phyloP scores from a whole-genome alignment of 2,888 invertebrate genomes.

The Rhaphigaster nebulosa region DNA sequence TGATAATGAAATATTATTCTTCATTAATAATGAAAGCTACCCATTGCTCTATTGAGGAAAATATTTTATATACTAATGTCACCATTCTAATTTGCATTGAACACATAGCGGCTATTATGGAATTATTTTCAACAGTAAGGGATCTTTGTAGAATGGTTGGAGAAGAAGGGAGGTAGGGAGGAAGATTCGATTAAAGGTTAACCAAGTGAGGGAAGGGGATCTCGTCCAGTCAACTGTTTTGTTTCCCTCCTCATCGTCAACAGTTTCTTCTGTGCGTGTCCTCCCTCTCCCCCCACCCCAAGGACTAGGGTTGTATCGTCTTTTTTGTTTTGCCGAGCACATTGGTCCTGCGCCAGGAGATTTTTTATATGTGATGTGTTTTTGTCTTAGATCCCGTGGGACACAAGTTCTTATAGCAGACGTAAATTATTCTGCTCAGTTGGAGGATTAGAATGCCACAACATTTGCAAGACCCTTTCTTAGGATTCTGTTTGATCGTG shows the following conservation, averaged over 20 bases:
- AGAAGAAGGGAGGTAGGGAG: neutral
- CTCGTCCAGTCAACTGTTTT: constrained; percentile 2
- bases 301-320: neutral
- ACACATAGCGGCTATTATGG: too few relatives aligned
- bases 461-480: neutral
- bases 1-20: too few relatives aligned
- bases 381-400: neutral
- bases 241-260: neutral
- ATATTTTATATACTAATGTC: too few relatives aligned
- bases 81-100: too few relatives aligned
- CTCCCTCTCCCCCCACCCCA: neutral
- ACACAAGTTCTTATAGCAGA: neutral
- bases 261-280: too few relatives aligned
- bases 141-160: neutral
- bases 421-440: neutral
- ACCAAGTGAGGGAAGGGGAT: constrained; percentile 7
- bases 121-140: neutral
- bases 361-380: neutral
- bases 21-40: too few relatives aligned
- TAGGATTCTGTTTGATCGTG: neutral
- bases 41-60: too few relatives aligned
- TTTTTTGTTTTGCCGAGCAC: neutral
- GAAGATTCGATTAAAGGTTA: constrained; percentile 4
- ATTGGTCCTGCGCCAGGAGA: neutral
- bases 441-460: neutral